phyloP scores from a whole-genome alignment of 1,140 invertebrate genomes.

The Cydia splendana region DNA sequence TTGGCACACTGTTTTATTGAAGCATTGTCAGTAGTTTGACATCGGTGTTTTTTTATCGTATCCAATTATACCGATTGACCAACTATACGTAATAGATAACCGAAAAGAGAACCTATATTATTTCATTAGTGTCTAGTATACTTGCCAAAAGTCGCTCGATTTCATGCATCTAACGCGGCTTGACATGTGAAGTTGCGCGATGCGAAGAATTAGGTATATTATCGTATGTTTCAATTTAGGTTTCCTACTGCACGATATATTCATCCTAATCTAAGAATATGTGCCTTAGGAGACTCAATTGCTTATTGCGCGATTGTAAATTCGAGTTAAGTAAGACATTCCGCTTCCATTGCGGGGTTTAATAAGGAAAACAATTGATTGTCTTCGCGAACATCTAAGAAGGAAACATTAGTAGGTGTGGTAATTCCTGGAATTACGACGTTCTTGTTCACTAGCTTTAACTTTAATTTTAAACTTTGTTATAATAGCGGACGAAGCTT shows the following conservation, averaged over 20 bases:
- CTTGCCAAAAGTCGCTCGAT: too few relatives aligned
- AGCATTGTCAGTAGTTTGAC: too few relatives aligned
- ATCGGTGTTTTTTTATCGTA: too few relatives aligned
- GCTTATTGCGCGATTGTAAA: neutral
- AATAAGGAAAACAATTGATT: slow-evolving; percentile 9
- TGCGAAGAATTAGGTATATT: too few relatives aligned
- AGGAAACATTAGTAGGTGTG: neutral
- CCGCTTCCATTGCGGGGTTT: neutral
- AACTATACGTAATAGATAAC: too few relatives aligned
- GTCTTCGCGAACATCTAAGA: slow-evolving; percentile 5
- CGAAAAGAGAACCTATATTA: too few relatives aligned
- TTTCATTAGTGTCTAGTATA: too few relatives aligned
- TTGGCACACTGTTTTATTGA: too few relatives aligned
- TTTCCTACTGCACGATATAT: neutral
- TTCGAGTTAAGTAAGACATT: slow-evolving; percentile 10
- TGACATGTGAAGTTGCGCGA: too few relatives aligned
- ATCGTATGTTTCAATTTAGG: neutral
- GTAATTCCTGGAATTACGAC: neutral
- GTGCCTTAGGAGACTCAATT: neutral
- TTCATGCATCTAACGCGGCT: too few relatives aligned
- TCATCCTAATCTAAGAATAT: neutral
- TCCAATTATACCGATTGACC: too few relatives aligned
- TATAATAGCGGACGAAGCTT: too few relatives aligned
- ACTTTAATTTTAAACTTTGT: neutral
- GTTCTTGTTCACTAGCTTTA: neutral